Conservation (phyloP, 2,888 invertebrate species). For the Bombylius major region DNA sequence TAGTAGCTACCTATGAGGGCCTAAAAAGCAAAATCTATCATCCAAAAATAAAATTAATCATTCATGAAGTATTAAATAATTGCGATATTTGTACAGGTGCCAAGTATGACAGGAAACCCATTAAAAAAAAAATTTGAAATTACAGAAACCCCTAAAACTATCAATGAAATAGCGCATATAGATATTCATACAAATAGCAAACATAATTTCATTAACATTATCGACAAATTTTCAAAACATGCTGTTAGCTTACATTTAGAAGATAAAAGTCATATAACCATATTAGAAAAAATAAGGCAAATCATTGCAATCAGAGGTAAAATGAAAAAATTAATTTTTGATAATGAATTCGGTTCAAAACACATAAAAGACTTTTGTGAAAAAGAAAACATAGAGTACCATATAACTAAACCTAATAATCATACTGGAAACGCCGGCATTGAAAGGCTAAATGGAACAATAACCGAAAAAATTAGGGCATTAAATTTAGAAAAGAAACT, state of each 20-base stretch:
- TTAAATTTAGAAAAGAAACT: no score
- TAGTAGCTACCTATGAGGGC: no score
- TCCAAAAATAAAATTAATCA: not conserved
- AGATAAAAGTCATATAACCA: not conserved
- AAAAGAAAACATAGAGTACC: not conserved
- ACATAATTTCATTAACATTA: not conserved
- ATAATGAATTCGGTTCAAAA: no score
- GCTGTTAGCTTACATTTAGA: not conserved
- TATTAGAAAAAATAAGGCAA: not conserved
- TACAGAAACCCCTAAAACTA: not conserved
- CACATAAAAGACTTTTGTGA: not conserved
- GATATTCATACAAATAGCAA: not conserved
- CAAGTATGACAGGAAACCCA: not conserved
- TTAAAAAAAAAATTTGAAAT: not conserved
- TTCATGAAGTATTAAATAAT: not conserved
- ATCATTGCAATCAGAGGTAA: not conserved
- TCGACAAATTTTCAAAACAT: slow-evolving; percentile 3
- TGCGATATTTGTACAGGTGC: not conserved
- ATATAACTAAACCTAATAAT: not conserved
- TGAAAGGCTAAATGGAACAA: no score
- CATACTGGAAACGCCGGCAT: not conserved
- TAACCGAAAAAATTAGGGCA: no score
- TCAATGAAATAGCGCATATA: not conserved
- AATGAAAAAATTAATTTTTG: not conserved
- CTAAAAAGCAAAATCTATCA: no score